Evolutionary conservation across 2,113 vertebrate species (phyloP), one percentile per base, ranked within the genome.

Genomic region (Phyllopteryx taeniolatus): DNA sequence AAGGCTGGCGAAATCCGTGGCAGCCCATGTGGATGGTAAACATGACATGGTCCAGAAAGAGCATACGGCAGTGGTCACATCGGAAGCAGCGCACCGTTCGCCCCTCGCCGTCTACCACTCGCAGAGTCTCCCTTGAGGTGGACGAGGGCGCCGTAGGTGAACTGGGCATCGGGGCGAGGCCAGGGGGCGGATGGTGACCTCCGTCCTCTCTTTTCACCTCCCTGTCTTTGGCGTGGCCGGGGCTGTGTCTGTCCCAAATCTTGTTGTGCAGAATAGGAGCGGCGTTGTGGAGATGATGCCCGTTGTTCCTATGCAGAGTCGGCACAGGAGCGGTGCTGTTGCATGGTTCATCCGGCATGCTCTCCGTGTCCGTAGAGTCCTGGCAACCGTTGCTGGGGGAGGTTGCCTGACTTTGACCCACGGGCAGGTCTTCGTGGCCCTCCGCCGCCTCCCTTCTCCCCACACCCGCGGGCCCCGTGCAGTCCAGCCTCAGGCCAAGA

Each of bases 11-110:
- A 90, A 99, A 98, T 86, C 97, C 97, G 6, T 99, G 97, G 92
- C 96, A 98, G 82, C 97, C 97, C 97, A 99, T 99, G 92, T 99
- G 97, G 90, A 99, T 98, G 79, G 97, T 99, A 92, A 97, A 99
- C 97, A 99, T 99, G 89, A 99, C 97, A 53, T 98, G 96, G 92
- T 99, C 97, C 86, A 98, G 91, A 92, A 99, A 99, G 57, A 99
- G 94, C 90, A 98, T 93, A 2, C 96, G 95, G 91, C 97, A 99
- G 88, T 99, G 97, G 87, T 96, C 94, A n/a, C 97, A 99, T 77
- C 93, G 95, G 83, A 96, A 99, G 47, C 94, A 96, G 51, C 95
- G 92, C 74, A 99, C 92, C 0, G 94, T 92, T 78, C 96, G 93
- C 2, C 98, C 96, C 0, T 97, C 94, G 77, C 94, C 94, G 0